Evolutionary conservation across 2,888 invertebrate genomes (phyloP).

Genomic region (Coenonympha arcania): DNA sequence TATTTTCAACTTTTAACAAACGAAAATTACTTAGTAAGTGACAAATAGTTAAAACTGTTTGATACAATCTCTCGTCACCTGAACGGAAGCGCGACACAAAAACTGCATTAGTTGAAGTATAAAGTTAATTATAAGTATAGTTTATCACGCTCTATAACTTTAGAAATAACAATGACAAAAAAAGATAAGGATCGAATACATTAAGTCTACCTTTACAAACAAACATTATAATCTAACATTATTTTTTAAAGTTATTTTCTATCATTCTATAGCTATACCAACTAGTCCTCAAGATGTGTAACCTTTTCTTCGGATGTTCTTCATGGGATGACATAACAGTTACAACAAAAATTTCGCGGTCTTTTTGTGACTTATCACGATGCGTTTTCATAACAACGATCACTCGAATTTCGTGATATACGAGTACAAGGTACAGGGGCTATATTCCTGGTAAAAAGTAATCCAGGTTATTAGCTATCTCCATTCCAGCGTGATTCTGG

Average conservation of each 20-base stretch:
- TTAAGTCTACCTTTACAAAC: neutral
- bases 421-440: too few species aligned
- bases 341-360: too few species aligned
- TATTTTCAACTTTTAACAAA: neutral
- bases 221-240: neutral
- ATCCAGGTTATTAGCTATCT: too few species aligned
- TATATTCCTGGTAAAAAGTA: neutral
- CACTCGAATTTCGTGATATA: too few species aligned
- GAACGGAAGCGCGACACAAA: conserved; percentile 69
- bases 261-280: too few species aligned
- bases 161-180: conserved; percentile 24
- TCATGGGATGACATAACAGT: too few species aligned
- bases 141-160: conserved; percentile 27
- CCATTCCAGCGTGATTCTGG: too few species aligned
- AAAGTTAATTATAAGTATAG: conserved; percentile 34
- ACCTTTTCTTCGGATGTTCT: too few species aligned
- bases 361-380: too few species aligned
- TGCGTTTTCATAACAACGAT: too few species aligned
- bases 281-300: too few species aligned
- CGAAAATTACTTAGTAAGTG: conserved; percentile 37
- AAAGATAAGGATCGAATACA: conserved; percentile 22
- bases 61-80: conserved; percentile 66
- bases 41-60: conserved; percentile 47
- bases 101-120: conserved; percentile 63
- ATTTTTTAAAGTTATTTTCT: too few species aligned